Evolutionary conservation across 2,797 vertebrate species (phyloP).

Genomic region (Platyrinchus mystaceus): DNA sequence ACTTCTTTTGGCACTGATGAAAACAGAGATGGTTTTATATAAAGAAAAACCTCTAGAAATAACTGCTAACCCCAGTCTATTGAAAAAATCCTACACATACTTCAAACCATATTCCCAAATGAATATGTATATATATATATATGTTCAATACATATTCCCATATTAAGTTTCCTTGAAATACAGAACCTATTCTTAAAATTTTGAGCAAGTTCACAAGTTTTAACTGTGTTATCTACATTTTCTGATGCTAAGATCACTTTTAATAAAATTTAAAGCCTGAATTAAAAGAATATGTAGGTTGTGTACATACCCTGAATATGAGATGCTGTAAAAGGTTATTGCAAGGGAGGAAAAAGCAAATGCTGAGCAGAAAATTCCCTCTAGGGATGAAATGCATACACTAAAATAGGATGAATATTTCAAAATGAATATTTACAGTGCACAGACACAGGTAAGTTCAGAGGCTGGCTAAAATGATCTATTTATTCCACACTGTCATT

Average conservation of each 20-base stretch:
- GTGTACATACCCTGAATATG: neutral
- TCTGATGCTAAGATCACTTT: neutral
- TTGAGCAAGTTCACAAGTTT: neutral
- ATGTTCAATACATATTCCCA: neutral
- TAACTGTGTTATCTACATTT: neutral
- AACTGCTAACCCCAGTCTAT: neutral
- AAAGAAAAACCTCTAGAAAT: slow-evolving; percentile 2
- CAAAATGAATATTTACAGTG: neutral
- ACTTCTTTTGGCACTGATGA: neutral
- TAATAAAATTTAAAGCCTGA: neutral
- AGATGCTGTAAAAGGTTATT: neutral
- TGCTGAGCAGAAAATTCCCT: neutral
- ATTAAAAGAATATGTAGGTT: neutral
- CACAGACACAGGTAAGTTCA: neutral
- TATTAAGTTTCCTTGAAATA: neutral
- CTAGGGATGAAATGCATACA: neutral
- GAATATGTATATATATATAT: too few species aligned
- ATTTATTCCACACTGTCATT: neutral
- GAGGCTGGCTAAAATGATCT: neutral
- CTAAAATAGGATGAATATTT: neutral
- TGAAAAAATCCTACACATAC: neutral
- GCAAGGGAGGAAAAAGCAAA: neutral
- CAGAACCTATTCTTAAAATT: neutral
- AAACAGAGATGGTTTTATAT: neutral
- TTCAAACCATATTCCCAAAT: neutral